A percentile compares a stretch with the other conserved stretches of the same genome.
Conservation (phyloP, 30 jellyfish, hydroid and myxozoan genomes). For the Turritopsis rubra region DNA sequence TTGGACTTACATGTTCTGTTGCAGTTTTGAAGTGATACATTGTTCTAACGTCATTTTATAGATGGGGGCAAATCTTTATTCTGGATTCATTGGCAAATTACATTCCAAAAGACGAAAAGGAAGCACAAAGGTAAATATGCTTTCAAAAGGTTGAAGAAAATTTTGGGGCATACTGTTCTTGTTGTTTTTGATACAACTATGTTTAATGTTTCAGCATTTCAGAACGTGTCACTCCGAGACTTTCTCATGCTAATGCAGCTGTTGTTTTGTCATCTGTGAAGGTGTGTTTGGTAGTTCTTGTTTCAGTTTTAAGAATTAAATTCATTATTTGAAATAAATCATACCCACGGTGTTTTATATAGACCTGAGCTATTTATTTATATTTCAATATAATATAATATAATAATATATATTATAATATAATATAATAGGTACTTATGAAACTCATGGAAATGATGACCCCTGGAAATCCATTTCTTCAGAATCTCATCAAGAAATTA, state of each 20-base stretch:
- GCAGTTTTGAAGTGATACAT: too few species aligned
- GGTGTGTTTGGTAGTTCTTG: conserved; percentile 33
- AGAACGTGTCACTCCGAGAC: conserved; percentile 94
- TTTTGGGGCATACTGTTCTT: background rate
- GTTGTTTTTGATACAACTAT: background rate
- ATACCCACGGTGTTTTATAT: too few species aligned
- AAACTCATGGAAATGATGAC: conserved; percentile 92
- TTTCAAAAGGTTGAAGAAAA: background rate
- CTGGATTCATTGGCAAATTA: conserved; percentile 91
- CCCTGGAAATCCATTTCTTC: conserved; percentile 59
- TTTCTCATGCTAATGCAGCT: conserved; percentile 99
- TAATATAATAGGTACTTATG: conserved; percentile 71
- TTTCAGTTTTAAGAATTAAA: too few species aligned
- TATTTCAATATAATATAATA: too few species aligned
- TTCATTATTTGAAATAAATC: too few species aligned
- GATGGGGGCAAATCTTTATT: conserved; percentile 98
- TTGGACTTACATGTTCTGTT: background rate
- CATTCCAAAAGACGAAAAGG: conserved; percentile 86
- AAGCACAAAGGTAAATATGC: conserved; percentile 75
- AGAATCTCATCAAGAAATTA: conserved; percentile 61
- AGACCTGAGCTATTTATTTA: too few species aligned
- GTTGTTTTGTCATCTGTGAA: conserved; percentile 95
- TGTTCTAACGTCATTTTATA: conserved; percentile 19
- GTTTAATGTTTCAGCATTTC: conserved; percentile 54
- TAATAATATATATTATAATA: too few species aligned